A percentile compares a stretch with the other conserved stretches of the same genome.
Evolutionary conservation across 2,113 vertebrate species (phyloP).

Genomic region (Thinocorus orbignyianus): DNA sequence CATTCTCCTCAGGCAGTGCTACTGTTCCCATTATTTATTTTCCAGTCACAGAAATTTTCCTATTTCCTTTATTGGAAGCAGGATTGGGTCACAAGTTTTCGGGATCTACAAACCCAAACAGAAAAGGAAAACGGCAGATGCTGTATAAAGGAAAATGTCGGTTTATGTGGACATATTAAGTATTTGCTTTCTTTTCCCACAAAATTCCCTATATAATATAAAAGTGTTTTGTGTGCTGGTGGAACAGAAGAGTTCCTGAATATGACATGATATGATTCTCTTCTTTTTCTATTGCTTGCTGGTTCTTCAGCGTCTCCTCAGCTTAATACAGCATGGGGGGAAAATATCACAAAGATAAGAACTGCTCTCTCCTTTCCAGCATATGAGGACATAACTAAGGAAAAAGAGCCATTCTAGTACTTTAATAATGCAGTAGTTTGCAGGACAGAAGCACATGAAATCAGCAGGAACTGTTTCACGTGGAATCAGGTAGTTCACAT

Average conservation of each 20-base stretch:
- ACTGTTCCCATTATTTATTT: background rate
- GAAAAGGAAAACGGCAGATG: background rate
- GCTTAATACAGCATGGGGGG: accelerated
- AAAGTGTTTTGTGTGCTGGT: background rate
- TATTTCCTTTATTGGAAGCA: background rate
- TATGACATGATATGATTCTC: background rate
- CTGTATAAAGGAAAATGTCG: background rate
- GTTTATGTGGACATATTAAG: background rate
- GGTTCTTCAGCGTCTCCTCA: background rate
- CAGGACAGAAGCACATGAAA: background rate
- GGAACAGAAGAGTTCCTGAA: background rate
- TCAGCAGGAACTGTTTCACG: background rate
- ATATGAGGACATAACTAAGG: background rate
- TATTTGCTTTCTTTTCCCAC: background rate
- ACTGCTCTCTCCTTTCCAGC: background rate
- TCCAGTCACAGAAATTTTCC: background rate
- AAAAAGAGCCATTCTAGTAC: background rate
- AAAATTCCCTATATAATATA: background rate
- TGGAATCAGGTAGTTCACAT: background rate
- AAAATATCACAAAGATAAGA: background rate
- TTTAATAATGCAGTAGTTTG: background rate
- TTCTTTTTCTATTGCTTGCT: background rate
- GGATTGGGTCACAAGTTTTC: background rate
- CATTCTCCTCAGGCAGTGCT: background rate
- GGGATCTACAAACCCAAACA: background rate